A percentile compares a stretch with the other conserved stretches of the same genome.
phyloP scores from a whole-genome alignment of 2,797 vertebrate genomes.

The Peromyscus nudipes region DNA sequence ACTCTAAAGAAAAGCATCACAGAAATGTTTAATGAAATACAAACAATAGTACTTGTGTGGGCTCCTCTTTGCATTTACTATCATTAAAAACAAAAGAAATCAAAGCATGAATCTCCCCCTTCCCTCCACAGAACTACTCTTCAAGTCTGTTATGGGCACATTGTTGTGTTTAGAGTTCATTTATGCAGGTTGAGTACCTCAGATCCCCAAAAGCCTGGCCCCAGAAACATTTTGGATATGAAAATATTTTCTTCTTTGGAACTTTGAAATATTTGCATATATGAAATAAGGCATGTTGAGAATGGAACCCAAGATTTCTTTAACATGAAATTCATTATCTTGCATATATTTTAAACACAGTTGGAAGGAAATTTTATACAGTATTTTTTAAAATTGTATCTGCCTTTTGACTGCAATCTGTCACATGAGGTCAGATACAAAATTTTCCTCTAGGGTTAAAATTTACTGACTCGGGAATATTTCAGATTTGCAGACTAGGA shows the following conservation, averaged over 20 bases:
- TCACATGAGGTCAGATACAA: not conserved
- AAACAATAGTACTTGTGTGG: not conserved
- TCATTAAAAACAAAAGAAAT: not conserved
- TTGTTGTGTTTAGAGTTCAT: not conserved
- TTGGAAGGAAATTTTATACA: not conserved
- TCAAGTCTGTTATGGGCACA: not conserved
- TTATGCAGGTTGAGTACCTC: not conserved
- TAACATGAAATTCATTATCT: not conserved
- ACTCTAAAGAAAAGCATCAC: slow-evolving; percentile 3
- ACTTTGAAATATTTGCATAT: not conserved
- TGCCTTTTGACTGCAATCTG: not conserved
- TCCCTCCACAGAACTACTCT: not conserved
- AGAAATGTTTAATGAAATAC: not conserved
- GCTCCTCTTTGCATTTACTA: not conserved
- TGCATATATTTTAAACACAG: not conserved
- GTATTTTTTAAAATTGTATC: not conserved
- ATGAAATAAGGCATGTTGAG: not conserved
- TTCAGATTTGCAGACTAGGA: not conserved
- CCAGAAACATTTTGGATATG: not conserved
- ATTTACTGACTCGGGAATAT: not conserved
- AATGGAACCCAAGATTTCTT: not conserved
- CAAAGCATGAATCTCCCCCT: not conserved
- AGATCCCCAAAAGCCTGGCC: not conserved
- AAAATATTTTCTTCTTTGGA: not conserved
- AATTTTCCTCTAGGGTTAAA: not conserved